A percentile compares a stretch with the other conserved stretches of the same genome.
Evolutionary conservation across 2,797 vertebrate genomes (phyloP).

Genomic region (Sebastes hopkinsi): DNA sequence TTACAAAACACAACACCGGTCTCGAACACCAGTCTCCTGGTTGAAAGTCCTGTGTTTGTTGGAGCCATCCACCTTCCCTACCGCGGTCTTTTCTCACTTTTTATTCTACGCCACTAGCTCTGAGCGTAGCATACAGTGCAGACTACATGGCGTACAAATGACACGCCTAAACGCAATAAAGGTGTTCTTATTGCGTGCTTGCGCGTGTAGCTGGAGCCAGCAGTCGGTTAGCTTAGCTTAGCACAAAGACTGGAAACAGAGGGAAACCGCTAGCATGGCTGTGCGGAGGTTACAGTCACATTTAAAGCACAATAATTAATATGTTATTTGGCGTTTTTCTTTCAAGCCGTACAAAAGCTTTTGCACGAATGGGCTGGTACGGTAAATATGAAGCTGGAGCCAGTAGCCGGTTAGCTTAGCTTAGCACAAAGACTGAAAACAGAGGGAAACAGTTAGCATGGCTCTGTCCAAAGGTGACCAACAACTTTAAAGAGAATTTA

Average conservation of each 20-base stretch:
- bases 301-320: no score
- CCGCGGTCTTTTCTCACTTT: background rate
- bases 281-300: no score
- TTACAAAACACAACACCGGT: background rate
- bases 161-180: background rate
- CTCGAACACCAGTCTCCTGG: background rate
- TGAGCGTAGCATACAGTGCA: background rate
- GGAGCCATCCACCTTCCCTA: no score
- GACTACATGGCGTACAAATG: background rate
- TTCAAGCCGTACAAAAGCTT: no score
- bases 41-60: background rate
- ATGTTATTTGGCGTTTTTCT: no score
- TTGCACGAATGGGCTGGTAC: no score
- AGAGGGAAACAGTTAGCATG: no score
- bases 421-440: background rate
- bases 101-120: background rate
- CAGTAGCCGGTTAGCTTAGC: background rate
- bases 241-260: no score
- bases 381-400: background rate
- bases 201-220: no score
- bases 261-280: no score
- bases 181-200: no score
- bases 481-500: background rate
- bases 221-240: no score
- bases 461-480: background rate